Evolutionary conservation across 2,888 invertebrate species (phyloP), one percentile per base, ranked within the genome.

Genomic region (Scaptomyza reducta): DNA sequence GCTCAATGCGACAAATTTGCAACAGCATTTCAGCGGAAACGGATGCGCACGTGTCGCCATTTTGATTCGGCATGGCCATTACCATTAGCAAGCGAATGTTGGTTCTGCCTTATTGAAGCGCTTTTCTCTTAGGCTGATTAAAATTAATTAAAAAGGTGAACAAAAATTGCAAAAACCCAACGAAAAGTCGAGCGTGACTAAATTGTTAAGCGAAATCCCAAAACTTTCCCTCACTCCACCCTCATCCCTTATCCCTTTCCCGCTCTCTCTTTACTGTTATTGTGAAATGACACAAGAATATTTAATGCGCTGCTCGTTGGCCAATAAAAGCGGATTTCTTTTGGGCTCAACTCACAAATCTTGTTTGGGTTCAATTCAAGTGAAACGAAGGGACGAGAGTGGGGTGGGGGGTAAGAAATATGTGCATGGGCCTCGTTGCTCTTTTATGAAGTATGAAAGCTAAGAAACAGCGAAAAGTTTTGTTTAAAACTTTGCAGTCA

Each of bases 141-240:
- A 84, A 84, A 87, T 84, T 84, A 84, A 84, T 84, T 87, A 84
- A 84, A 85, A 79, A 78, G 76, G 75, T 72, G 58, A 41, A 56
- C 55, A 56, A 65, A 40, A 77, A 59, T 51, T 66, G 49, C 64
- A 56, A 64, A 70, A 79, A 53, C n/a, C n/a, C 65, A 77, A 69
- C 56, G 63, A 72, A 67, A 54, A 44, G 61, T 45, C 31, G 49
- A 50, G 76, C 87, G 87, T 84, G 84, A 84, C 87, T 70, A 64
- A 84, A 87, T 84, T 61, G 62, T 62, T 61, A 61, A 62, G 42
- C 62, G 50, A 62, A 62, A 62, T 29, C 35, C 44, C 11, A 16
- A 35, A 62, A 29, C 29, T 35, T 33, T 41, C 1, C 4, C 6
- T 10, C 3, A 6, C 25, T 25, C 33, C 18, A 35, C 25, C 16